Evolutionary conservation across 2,797 vertebrate species (phyloP), one percentile per base, ranked within the genome.

Genomic region (Moxostoma hubbsi): DNA sequence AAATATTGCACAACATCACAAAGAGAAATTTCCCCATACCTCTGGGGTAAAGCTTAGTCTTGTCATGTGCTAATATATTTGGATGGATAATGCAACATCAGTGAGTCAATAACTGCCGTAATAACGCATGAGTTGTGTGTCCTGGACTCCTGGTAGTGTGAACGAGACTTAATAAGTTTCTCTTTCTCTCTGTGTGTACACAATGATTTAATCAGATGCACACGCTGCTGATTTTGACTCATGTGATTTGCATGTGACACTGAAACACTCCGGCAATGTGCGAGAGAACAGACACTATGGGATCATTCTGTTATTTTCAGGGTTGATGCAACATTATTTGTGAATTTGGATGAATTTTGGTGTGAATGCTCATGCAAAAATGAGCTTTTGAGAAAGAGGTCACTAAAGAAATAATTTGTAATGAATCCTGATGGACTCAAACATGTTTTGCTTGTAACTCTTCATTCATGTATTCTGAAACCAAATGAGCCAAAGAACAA

Each of bases 161-260:
- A 24, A 24, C 1, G 24, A 24, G 24, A 24, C 24, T 1, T 24
- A 24, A 24, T 24, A 24, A 24, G 24, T 24, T 24, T 24, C 24
- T 68, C 0, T 15, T 47, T 66, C 10, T 67, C 9, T n/a, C 7
- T 70, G 68, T 59, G 45, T 63, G 45, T 66, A 74, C 24, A 73
- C 83, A 77, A 71, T 82, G 53, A 87, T 84, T 86, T 36, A 85
- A 78, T 86, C 68, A 78, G 75, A 80, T 53, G 79, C 82, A 79
- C 54, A 47, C 75, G 54, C 62, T 24, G 63, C 71, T 85, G 81
- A 77, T 85, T 82, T 86, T 54, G 58, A 45, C 65, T 73, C 82
- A 83, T 76, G 77, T 87, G 87, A 87, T 78, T 55, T 11, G 72
- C 53, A 77, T 63, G 70, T 45, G 78, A 67, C 55, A 43, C 49